Conservation (phyloP, 2,797 vertebrate species). For the Petrocephalus schoutedeni region DNA sequence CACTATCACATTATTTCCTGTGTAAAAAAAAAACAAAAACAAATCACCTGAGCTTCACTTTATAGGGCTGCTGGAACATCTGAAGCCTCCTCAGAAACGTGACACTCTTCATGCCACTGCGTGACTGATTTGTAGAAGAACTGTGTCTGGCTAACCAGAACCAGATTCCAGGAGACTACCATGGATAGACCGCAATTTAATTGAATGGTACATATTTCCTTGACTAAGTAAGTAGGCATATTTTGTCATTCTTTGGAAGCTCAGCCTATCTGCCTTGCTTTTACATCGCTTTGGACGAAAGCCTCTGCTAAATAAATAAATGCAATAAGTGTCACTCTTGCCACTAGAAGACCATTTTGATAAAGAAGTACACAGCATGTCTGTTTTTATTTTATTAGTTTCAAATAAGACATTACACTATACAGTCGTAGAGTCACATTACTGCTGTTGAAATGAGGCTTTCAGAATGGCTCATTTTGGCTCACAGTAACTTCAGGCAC, state of each 20-base stretch:
- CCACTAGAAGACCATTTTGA: neutral
- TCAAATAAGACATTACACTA: neutral
- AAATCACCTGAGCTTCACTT: neutral
- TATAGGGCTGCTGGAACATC: neutral
- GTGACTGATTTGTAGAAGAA: neutral
- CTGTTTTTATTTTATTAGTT: conserved; percentile 5
- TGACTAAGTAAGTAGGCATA: neutral
- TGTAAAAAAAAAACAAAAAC: neutral
- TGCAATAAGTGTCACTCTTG: neutral
- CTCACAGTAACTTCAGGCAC: neutral
- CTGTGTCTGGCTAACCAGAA: neutral
- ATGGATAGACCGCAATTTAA: neutral
- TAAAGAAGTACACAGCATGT: neutral
- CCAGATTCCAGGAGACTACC: neutral
- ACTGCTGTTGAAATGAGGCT: neutral
- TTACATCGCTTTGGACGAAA: neutral
- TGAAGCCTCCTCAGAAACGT: neutral
- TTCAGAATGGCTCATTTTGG: neutral
- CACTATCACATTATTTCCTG: neutral
- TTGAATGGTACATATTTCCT: neutral
- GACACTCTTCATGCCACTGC: neutral
- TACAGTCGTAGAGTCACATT: neutral
- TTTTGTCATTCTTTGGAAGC: neutral
- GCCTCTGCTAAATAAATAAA: neutral
- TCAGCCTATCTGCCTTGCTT: neutral